Conservation (phyloP, 2,797 vertebrate genomes). For the Cirrhinus molitorella region DNA sequence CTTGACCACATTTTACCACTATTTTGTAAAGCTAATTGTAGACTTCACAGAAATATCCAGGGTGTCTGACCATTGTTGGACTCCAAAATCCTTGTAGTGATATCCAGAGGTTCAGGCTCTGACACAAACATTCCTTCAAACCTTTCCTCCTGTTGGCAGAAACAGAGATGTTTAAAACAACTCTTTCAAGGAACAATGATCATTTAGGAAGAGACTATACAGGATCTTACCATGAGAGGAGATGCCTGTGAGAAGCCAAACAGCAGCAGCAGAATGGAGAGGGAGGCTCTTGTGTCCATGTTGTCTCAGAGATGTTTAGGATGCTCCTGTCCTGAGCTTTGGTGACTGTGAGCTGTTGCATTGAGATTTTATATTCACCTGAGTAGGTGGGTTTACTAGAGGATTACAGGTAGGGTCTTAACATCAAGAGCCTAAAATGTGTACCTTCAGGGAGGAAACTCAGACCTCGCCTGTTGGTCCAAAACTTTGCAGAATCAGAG, state of each 20-base stretch:
- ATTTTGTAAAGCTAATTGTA: neutral
- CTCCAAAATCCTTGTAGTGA: conserved; percentile 48
- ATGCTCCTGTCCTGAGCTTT: neutral
- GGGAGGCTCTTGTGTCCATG: conserved; percentile 51
- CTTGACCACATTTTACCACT: neutral
- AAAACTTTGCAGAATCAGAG: neutral
- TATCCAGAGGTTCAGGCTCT: conserved; percentile 22
- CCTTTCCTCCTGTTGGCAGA: neutral
- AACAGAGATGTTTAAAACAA: neutral
- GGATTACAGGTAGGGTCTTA: conserved; percentile 2
- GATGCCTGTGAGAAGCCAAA: conserved; percentile 48
- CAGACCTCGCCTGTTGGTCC: neutral
- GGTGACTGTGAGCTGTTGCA: conserved; percentile 28
- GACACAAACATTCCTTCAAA: neutral
- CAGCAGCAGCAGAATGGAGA: conserved; percentile 51
- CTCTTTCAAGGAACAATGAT: neutral
- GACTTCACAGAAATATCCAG: neutral
- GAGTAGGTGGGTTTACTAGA: neutral
- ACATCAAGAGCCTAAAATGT: conserved; percentile 18
- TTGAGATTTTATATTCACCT: conserved; percentile 53
- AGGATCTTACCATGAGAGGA: conserved; percentile 19
- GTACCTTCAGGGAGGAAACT: conserved; percentile 30
- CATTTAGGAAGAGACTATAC: neutral
- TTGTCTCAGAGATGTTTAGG: conserved; percentile 44
- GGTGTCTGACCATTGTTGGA: conserved; percentile 49